A percentile compares a stretch with the other conserved stretches of the same genome.
Conservation (phyloP, 1,140 invertebrate species). For the Brachionus calyciflorus region DNA sequence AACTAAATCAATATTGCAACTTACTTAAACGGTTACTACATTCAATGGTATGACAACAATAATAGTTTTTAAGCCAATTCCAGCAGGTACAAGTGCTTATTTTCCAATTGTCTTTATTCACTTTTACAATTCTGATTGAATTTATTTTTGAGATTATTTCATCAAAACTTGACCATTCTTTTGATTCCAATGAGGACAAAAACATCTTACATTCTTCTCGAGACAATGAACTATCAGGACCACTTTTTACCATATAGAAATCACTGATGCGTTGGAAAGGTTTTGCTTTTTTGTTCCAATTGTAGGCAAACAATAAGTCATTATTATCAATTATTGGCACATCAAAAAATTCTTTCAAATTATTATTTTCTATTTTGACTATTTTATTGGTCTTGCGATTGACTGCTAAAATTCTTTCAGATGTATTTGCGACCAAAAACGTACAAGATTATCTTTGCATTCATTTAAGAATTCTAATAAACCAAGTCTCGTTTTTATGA, state of each 20-base stretch:
- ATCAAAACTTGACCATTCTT: not conserved
- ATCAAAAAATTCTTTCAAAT: not conserved
- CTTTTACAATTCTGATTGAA: not conserved
- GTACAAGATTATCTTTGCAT: not conserved
- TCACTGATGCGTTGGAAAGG: conserved; percentile 7
- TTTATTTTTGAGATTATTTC: not conserved
- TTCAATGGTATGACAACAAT: not conserved
- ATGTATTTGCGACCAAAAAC: not conserved
- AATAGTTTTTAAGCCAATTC: not conserved
- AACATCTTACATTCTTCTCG: not conserved
- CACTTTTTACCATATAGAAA: not conserved
- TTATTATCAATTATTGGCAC: conserved; percentile 8
- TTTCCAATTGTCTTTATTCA: conserved; percentile 3
- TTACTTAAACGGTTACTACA: not conserved
- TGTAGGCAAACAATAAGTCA: not conserved
- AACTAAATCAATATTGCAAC: no score
- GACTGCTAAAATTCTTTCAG: not conserved
- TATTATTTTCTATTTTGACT: not conserved
- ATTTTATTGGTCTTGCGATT: not conserved
- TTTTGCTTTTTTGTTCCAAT: conserved; percentile 7
- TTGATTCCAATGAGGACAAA: not conserved
- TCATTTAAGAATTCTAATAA: no score
- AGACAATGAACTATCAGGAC: not conserved
- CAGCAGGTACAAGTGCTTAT: not conserved
- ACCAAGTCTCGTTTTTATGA: not conserved